Base-by-base conservation (phyloP, 2,113 vertebrate genomes). In the Tiliqua scincoides region DNA sequence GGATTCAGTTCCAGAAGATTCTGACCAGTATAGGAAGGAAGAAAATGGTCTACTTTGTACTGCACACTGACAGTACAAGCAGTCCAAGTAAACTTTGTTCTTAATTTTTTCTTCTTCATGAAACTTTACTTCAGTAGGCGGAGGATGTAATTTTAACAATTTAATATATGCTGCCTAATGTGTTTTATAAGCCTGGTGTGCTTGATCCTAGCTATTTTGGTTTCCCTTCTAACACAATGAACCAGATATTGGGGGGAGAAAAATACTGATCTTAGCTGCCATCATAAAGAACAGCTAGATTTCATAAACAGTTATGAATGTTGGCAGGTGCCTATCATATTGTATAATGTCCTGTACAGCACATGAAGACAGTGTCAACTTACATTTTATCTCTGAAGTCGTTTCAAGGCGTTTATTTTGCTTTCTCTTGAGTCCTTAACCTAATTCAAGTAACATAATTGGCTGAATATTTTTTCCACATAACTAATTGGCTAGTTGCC, bases 321-420 rank as follows among this genome's bases (percentile, higher is more conserved):
- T 95, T 97, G 97, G 95, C 97, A 97, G 95, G 95, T 97, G 96
- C 93, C 96, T 96, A 95, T 97, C 97, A 97, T 96, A 97, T 94
- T 95, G 96, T 94, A 94, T 96, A 94, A 96, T 91, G 93, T 92
- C 86, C 94, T 91, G 93, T 94, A 93, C 67, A 91, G 95, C 93
- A 83, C 81, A 93, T 65, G 91, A 95, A 96, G 96, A 95, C 91
- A 89, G 94, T 96, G 96, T 97, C 96, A 97, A 94, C 95, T 96
- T 96, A 94, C 92, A 97, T 97, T 97, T 96, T 96, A 94, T 96
- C 95, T 96, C 91, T 61, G 85, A 95, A 95, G 93, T 94, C 90
- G 96, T 96, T 97, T 95, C 67, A 83, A 96, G 94, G 94, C 90
- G 21, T 95, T 96, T 95, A 96, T 96, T 96, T 96, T 96, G 92